phyloP scores from a whole-genome alignment of 2,888 invertebrate genomes.

The Perithous albicinctus region DNA sequence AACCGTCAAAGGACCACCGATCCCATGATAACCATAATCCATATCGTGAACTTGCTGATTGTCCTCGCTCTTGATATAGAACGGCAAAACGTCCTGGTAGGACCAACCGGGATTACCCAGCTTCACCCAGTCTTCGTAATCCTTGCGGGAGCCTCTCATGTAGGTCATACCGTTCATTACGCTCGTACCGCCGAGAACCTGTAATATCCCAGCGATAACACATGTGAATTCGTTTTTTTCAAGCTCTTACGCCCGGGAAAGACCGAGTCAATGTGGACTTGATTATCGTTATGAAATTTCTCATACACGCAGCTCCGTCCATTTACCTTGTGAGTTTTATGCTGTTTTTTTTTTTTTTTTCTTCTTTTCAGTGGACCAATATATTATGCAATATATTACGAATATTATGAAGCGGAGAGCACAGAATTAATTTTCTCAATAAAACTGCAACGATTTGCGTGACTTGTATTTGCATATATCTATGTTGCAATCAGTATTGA shows the following conservation, averaged over 20 bases:
- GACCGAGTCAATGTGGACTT: not conserved
- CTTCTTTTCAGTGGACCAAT: not conserved
- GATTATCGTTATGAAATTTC: not conserved
- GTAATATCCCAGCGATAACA: conserved; percentile 51
- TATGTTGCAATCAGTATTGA: not conserved
- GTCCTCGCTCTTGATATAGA: conserved; percentile 94
- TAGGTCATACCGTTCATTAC: conserved; percentile 99
- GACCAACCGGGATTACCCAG: conserved; percentile 95
- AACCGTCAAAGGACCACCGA: conserved; percentile 92
- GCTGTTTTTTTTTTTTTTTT: not conserved
- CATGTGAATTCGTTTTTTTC: conserved; percentile 14
- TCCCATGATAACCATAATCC: conserved; percentile 91
- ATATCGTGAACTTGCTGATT: conserved; percentile 90
- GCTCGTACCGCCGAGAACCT: conserved; percentile 96
- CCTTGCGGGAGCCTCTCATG: conserved; percentile 94
- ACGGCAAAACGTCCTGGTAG: conserved; percentile 95
- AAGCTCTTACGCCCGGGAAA: not conserved
- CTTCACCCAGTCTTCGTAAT: conserved; percentile 95
- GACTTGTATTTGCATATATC: not conserved
- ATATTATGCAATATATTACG: not conserved
- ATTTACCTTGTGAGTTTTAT: not conserved
- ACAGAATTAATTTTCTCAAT: not conserved
- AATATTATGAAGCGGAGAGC: not conserved
- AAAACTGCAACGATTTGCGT: not conserved
- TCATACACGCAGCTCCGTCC: not conserved